Evolutionary conservation across 2,113 vertebrate genomes (phyloP), one percentile per base, ranked within the genome.

Genomic region (Colius striatus): DNA sequence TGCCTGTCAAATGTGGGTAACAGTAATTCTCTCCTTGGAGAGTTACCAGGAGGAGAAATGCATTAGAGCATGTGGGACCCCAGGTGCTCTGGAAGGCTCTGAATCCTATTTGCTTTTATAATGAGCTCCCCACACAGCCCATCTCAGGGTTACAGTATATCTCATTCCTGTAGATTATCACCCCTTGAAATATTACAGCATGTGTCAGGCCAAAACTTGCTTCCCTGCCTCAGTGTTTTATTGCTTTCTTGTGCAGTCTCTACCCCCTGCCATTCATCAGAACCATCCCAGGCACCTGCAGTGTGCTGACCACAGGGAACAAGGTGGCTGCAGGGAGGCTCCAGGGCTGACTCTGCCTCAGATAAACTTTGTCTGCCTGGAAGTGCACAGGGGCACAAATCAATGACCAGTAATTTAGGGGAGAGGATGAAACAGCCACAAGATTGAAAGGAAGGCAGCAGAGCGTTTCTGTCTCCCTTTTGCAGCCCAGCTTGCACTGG

Each of bases 401-500:
- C 70, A 8, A 20, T 34, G 65, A 8, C 34, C 2, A 3, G 22
- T 20, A 16, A 41, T 12, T 60, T 5, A 13, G 23, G 66, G 54
- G 50, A 10, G 17, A 66, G 50, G 38, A 9, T 11, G 55, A 26
- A 76, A 62, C 25, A 58, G 71, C 41, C 38, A 29, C 30, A 16
- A 15, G 75, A 9, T 3, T 36, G 61, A 62, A 43, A 14, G 51
- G 55, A 61, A 61, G 17, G 54, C 67, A 79, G 10, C 32, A 19
- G 51, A 45, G 26, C 11, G 43, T 29, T 90, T 43, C 54, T 15
- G 43, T 13, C 38, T 84, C 47, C 32, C 9, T 61, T 68, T 16
- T 13, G 27, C 50, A 73, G 16, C 60, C 29, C 1, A 0, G 13
- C 54, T 72, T 25, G 25, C 13, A 3, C 4, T 1, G 11, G 3